These are phyloP conservation scores for Leptinotarsa tumamoca DNA, from an alignment of 2,888 invertebrate species.

Conservation along the genomic window DNA sequence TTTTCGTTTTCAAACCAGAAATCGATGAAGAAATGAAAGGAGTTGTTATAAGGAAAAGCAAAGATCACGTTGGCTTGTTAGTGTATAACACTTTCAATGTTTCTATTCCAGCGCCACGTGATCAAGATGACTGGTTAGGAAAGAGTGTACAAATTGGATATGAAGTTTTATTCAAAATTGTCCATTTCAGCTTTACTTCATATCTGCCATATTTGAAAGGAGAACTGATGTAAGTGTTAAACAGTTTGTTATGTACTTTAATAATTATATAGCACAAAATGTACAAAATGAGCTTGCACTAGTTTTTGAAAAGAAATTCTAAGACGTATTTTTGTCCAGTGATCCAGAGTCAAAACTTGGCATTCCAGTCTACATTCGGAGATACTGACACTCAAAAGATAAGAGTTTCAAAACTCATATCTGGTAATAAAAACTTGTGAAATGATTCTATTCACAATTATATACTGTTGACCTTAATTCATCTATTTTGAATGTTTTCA, in stretches of 20 bases:
- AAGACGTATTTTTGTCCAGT: no score
- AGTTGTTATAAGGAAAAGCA: slow-evolving; percentile 75
- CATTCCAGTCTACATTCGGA: no score
- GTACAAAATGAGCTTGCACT: no score
- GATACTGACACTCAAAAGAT: no score
- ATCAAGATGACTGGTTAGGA: slow-evolving; percentile 71
- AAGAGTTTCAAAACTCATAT: no score
- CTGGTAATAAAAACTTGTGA: no score
- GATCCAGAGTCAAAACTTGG: no score
- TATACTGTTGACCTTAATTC: no score
- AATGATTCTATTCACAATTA: no score
- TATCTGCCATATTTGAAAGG: slow-evolving; percentile 76
- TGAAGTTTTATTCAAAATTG: slow-evolving; percentile 73
- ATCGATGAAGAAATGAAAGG: slow-evolving; percentile 74
- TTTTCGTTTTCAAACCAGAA: slow-evolving; percentile 76
- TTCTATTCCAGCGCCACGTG: slow-evolving; percentile 71
- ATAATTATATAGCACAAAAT: no score
- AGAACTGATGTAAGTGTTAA: slow-evolving; percentile 66
- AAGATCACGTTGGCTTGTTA: slow-evolving; percentile 76
- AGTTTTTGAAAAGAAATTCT: no score
- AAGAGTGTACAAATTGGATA: slow-evolving; percentile 71
- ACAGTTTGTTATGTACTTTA: not conserved
- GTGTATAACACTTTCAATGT: slow-evolving; percentile 80
- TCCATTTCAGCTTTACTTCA: slow-evolving; percentile 71
- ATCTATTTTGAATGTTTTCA: no score